phyloP scores from a whole-genome alignment of 2,113 vertebrate genomes.

The Colius striatus region DNA sequence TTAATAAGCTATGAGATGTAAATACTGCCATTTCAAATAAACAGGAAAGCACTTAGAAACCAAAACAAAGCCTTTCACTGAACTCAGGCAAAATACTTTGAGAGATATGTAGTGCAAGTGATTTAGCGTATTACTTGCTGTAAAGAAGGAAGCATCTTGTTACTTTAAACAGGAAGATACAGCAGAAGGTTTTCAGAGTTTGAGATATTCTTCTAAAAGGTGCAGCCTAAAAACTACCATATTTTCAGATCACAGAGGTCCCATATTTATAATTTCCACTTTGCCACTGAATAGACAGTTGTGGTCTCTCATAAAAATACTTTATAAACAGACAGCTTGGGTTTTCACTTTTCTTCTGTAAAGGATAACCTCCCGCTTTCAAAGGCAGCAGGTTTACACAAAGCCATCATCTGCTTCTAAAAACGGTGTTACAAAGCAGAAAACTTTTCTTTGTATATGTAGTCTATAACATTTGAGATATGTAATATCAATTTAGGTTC shows the following conservation, averaged over 20 bases:
- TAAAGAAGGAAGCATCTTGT: background rate
- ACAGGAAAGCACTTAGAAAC: slow-evolving; percentile 27
- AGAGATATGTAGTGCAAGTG: background rate
- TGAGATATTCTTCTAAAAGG: slow-evolving; percentile 12
- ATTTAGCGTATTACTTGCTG: background rate
- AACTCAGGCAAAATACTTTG: background rate
- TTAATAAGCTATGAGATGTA: slow-evolving; percentile 66
- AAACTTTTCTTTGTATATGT: background rate
- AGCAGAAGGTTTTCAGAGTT: background rate
- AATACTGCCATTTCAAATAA: slow-evolving; percentile 69
- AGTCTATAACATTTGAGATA: background rate
- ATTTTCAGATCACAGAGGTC: slow-evolving; percentile 16
- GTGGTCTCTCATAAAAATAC: background rate
- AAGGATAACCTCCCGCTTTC: background rate
- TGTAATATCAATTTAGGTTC: background rate
- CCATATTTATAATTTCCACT: slow-evolving; percentile 23
- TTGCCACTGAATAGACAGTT: background rate
- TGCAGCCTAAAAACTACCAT: background rate
- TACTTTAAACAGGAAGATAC: background rate
- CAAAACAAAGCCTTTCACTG: slow-evolving; percentile 43
- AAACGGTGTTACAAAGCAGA: background rate
- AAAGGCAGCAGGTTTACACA: background rate
- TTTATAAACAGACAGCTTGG: slow-evolving; percentile 1
- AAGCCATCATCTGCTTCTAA: background rate
- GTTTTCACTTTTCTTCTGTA: background rate